A percentile compares a stretch with the other conserved stretches of the same genome.
These are phyloP conservation scores for Dorcus parallelipipedus DNA, from an alignment of 2,888 invertebrate species.

Conservation along the genomic window DNA sequence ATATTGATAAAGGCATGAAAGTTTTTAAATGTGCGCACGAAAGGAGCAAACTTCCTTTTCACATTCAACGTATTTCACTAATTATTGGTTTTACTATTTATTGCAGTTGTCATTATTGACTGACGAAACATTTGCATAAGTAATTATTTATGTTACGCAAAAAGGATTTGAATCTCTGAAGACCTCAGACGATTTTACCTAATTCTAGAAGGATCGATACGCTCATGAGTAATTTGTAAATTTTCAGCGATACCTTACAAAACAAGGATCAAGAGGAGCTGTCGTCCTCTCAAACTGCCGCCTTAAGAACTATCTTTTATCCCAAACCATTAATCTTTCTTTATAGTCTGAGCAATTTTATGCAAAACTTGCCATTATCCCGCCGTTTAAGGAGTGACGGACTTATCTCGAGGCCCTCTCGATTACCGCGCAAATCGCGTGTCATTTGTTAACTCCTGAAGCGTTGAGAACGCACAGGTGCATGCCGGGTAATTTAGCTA, in stretches of 20 bases:
- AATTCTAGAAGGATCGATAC: no score
- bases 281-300: conserved; percentile 26
- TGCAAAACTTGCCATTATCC: conserved; percentile 10
- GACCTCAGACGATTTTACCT: no score
- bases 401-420: conserved; percentile 39
- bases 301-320: conserved; percentile 39
- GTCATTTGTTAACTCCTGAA: conserved; percentile 46
- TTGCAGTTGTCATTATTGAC: no score
- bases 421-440: conserved; percentile 46
- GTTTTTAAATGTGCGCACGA: neutral
- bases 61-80: no score
- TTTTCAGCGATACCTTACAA: neutral
- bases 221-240: no score
- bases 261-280: conserved; percentile 17
- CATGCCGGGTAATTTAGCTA: conserved; percentile 43
- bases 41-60: no score
- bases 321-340: conserved; percentile 8
- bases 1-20: conserved; percentile 2
- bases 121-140: no score
- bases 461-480: conserved; percentile 44
- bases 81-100: no score
- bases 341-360: conserved; percentile 5
- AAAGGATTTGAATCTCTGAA: no score
- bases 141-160: no score
- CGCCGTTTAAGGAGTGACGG: conserved; percentile 32